These are phyloP conservation scores for Drosophila neutralis DNA, from an alignment of 2,888 invertebrate species.

Conservation along the genomic window DNA sequence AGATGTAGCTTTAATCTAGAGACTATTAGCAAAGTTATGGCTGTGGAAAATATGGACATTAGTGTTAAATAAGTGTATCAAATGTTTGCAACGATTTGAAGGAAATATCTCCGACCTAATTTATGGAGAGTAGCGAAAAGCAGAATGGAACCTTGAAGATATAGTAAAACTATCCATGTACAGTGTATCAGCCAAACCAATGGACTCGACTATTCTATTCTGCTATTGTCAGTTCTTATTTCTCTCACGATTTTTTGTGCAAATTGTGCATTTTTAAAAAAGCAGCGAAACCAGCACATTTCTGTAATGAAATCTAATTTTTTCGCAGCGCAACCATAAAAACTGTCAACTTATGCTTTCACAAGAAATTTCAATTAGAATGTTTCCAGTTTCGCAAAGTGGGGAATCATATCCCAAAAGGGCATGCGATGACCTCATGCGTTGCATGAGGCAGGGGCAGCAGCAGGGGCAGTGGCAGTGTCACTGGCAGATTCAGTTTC, in stretches of 20 bases:
- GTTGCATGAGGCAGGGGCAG: constrained; percentile 28
- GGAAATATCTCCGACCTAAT: accelerated
- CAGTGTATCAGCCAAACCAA: background rate
- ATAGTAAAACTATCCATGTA: background rate
- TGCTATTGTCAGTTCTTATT: background rate
- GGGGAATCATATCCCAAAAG: constrained; percentile 16
- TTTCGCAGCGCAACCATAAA: constrained; percentile 22
- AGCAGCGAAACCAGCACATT: constrained; percentile 20
- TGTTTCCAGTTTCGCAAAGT: constrained; percentile 5
- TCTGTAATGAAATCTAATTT: constrained; percentile 49
- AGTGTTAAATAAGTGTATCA: background rate
- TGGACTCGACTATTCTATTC: background rate
- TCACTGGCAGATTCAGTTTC: constrained; percentile 4
- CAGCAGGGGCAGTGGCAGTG: no score
- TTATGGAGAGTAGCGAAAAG: no score
- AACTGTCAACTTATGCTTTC: constrained; percentile 38
- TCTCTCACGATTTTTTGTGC: background rate
- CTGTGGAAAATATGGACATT: background rate
- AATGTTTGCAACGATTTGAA: background rate
- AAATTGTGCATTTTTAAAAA: constrained; percentile 19
- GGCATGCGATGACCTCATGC: constrained; percentile 27
- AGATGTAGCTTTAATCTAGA: no score
- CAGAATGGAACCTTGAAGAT: background rate
- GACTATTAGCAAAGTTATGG: background rate
- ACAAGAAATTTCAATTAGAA: constrained; percentile 14